Base-by-base conservation (phyloP, 2,113 vertebrate species). In the Symphodus melops region DNA sequence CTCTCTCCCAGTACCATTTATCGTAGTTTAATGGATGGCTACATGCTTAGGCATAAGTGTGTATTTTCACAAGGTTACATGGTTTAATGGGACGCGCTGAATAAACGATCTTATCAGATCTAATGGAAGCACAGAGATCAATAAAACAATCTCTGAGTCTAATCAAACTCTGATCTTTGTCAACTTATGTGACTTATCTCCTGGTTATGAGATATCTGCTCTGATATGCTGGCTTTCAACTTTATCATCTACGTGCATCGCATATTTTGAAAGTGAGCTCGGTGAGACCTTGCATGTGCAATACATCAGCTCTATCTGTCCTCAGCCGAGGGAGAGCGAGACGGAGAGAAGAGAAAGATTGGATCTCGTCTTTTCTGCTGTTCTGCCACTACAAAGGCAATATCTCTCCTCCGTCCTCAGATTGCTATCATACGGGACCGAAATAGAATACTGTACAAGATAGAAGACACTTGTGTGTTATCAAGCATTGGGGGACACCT, bases 371-470 rank as follows among this genome's bases (percentile, higher is more conserved):
- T 85, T 59, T 33, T 79, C 63, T 77, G 83, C 90, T 37, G 57
- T 88, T 90, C 83, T 87, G 86, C 89, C 74, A 51, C 85, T 80
- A 85, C 85, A 88, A 90, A 89, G 81, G 66, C 75, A 23, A 53
- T 89, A 88, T 86, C 82, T 84, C 82, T 74, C 67, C 79, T 66
- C 77, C 16, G 57, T 86, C 81, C 84, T 9, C 36, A 28, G 85
- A 90, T 92, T 9, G 55, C 75, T 83, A 92, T 92, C 72, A 44
- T 70, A 52, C 36, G 76, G 72, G 86, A 82, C 81, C 70, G 66
- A 81, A 81, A 85, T 79, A 79, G 85, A 91, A 89, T 82, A 81
- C 68, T 58, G 73, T 79, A 79, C 53, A 10, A 79, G 83, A 76
- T 53, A 72, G 71, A 73, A 72, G 77, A 62, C 69, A 60, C 79